A percentile compares a stretch with the other conserved stretches of the same genome.
Evolutionary conservation across 2,888 invertebrate species (phyloP).

Genomic region (Melipona bicolor): DNA sequence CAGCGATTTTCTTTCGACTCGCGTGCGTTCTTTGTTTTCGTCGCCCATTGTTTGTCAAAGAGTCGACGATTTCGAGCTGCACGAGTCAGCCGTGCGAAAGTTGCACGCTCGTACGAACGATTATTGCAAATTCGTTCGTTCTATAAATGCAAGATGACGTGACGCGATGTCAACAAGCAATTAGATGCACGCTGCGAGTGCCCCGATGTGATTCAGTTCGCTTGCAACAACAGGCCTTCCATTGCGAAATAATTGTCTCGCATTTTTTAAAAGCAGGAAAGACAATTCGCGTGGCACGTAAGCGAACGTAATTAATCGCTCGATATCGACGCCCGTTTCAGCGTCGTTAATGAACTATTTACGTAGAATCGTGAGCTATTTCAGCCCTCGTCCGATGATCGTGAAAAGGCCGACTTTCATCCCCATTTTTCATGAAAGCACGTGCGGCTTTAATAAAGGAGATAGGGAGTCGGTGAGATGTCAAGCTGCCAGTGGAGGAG

Average conservation of each 20-base stretch:
- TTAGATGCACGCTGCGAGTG: slow-evolving; percentile 7
- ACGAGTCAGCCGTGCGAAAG: background rate
- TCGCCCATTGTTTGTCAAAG: background rate
- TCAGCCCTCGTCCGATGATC: background rate
- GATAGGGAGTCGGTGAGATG: background rate
- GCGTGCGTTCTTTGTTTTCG: background rate
- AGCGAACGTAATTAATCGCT: background rate
- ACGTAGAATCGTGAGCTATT: background rate
- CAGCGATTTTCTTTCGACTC: background rate
- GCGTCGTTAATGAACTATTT: background rate
- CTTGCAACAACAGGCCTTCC: background rate
- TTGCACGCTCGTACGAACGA: background rate
- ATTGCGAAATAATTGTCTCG: no score
- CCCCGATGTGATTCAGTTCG: background rate
- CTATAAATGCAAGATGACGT: slow-evolving; percentile 43
- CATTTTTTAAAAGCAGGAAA: background rate
- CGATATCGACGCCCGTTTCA: background rate
- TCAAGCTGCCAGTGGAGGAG: background rate
- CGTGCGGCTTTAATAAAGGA: background rate
- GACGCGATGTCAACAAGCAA: slow-evolving; percentile 1
- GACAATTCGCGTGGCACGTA: no score
- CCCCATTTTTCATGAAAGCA: background rate
- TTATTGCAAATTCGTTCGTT: slow-evolving; percentile 8
- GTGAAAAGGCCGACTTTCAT: background rate
- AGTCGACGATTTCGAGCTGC: background rate